phyloP scores from a whole-genome alignment of 2,888 invertebrate genomes.

The Acanthococcus lagerstroemiae region DNA sequence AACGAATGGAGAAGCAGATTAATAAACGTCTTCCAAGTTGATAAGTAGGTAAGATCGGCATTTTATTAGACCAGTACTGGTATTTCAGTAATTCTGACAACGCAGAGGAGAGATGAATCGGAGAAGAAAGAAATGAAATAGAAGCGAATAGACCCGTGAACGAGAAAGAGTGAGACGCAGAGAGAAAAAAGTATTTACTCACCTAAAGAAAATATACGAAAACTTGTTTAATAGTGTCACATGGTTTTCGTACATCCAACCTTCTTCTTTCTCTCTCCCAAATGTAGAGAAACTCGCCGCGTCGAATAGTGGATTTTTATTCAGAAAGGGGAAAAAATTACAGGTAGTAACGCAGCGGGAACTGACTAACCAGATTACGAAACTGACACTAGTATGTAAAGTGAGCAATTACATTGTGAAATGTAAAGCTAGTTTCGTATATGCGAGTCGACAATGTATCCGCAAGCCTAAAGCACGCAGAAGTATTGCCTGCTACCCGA shows the following conservation, averaged over 20 bases:
- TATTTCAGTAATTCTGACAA: too few relatives aligned
- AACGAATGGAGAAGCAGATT: too few relatives aligned
- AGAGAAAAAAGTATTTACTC: neutral
- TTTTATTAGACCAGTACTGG: too few relatives aligned
- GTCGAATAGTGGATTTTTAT: neutral
- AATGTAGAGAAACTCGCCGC: neutral
- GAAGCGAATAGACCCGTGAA: neutral
- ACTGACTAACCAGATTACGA: constrained; percentile 2
- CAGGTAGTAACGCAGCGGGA: neutral
- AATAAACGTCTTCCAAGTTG: too few relatives aligned
- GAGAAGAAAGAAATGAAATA: neutral
- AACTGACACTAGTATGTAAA: neutral
- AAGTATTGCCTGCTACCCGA: neutral
- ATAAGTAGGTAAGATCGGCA: too few relatives aligned
- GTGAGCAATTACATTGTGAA: neutral
- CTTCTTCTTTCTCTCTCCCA: neutral
- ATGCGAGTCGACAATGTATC: neutral
- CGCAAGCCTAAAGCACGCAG: neutral
- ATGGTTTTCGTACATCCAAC: neutral
- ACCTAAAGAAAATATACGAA: neutral
- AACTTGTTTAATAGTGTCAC: neutral
- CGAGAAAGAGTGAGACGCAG: neutral
- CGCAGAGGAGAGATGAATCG: too few relatives aligned
- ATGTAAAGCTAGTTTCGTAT: neutral
- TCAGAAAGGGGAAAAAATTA: neutral